These are phyloP conservation scores for Trichopoda pennipes DNA, from an alignment of 2,888 invertebrate genomes.

Conservation along the genomic window DNA sequence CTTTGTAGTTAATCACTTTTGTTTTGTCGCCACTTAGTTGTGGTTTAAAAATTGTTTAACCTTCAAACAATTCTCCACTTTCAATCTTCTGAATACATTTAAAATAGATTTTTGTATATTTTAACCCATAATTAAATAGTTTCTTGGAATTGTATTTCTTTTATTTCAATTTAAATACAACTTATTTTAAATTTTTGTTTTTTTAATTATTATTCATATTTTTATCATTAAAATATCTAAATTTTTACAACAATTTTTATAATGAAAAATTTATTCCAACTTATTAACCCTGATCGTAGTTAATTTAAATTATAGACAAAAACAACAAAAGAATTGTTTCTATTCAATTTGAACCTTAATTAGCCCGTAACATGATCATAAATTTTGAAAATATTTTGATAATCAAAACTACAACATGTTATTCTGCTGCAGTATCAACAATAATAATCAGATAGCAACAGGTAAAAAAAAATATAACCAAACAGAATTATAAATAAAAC, in stretches of 20 bases:
- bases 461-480: constrained; percentile 35
- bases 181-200: constrained; percentile 5
- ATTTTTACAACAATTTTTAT: constrained; percentile 17
- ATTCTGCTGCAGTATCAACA: not conserved
- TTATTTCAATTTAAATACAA: not conserved
- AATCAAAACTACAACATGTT: not conserved
- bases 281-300: constrained; percentile 53
- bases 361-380: constrained; percentile 60
- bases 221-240: not conserved
- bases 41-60: no score
- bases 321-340: not conserved
- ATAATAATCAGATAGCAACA: constrained; percentile 19
- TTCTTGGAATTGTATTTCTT: no score
- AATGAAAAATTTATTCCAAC: constrained; percentile 33
- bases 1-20: no score
- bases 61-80: no score
- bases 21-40: no score
- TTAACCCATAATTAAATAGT: no score
- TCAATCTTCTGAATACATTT: no score
- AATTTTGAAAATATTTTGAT: constrained; percentile 48
- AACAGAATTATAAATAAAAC: constrained; percentile 11
- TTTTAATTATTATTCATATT: constrained; percentile 43
- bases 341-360: constrained; percentile 28
- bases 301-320: constrained; percentile 15
- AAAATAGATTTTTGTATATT: no score